Evolutionary conservation across 1,140 invertebrate genomes (phyloP), one percentile per base, ranked within the genome.

Genomic region (Musca vetustissima): DNA sequence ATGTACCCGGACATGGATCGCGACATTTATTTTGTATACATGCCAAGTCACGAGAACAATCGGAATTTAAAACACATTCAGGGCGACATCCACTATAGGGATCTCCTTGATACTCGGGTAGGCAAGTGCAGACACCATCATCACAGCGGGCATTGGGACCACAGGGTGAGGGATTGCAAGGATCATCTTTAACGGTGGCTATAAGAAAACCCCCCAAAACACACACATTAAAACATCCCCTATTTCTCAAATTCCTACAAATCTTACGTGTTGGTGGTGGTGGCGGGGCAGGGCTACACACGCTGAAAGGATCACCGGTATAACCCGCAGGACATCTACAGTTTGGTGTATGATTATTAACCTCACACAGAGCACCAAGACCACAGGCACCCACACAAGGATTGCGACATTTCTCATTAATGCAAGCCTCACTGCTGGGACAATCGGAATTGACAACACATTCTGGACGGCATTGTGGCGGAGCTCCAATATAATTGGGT

Each of bases 11-110:
- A 71, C 93, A 94, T 11, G 92, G 92, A 83, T 93, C 88, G 48
- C 88, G 84, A 74, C 93, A 95, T 83, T 93, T 93, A 75, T 92
- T 91, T 74, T 90, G 91, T 21, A 91, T 84, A 74, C 93, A 95
- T 8, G 92, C 89, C 71, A 86, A 88, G 47, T 87, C 87, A 15
- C 87, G 85, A 64, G 88, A 84, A 72, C 93, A 94, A 73, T 95
- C 93, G 19, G 89, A 87, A 77, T 93, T 94, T 11, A 89, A 90
- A 1, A 93, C 89, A 77, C 92, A 94, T 85, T 94, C 92, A 2
- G 92, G 92, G 73, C 91, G 86, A 77, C 92, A 94, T 11, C 92
- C 91, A 13, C 87, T 88, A 74, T 93, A 93, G 19, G 92, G 92
- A 82, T 94, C 92, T 24, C 92, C 92, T 71, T 90, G 91, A 76